Evolutionary conservation across 2,888 invertebrate species (phyloP), one percentile per base, ranked within the genome.

Genomic region (Thera obeliscata): DNA sequence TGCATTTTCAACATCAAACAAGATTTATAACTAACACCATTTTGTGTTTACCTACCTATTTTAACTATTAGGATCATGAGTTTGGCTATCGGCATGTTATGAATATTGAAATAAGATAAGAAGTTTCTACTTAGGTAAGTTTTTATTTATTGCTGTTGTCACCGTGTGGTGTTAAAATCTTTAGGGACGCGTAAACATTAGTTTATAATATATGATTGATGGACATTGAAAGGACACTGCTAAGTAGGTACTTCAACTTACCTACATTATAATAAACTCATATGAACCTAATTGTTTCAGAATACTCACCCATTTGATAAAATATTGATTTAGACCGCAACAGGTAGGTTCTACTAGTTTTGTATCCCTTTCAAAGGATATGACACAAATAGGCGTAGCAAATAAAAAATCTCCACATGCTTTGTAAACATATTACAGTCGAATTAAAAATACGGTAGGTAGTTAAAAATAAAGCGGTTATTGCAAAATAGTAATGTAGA

Each of bases 1-100:
- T 66, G 68, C 64, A 69, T 67, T 70, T 66, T 64, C 63, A 64
- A 71, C 65, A 62, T 61, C 7, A 48, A 50, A 64, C 49, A 54
- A 9, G 7, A 49, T 33, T 50, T 35, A 49, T 38, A 12, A n/a
- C 48, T 9, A 9, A 7, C 48, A 41, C 9, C n/a, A 41, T 12
- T 50, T 61, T 35, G n/a, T 33, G 48, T 12, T 60, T 49, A 46
- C 9, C 9, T 46, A 8, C 43, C 9, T 7, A 9, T 46, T 46
- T 46, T 9, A 46, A 9, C 43, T 9, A 46, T 3, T 46, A 38
- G 6, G 43, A 38, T 6, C 41, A 7, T 46, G 43, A 9, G 8
- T 43, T 9, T 46, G 43, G 8, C 9, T 43, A 6, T 41, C 7
- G 9, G 9, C 8, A 3, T 9, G 5, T 43, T 46, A 46, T 3